Conservation (phyloP, 2,888 invertebrate genomes). For the Ochlodes sylvanus region DNA sequence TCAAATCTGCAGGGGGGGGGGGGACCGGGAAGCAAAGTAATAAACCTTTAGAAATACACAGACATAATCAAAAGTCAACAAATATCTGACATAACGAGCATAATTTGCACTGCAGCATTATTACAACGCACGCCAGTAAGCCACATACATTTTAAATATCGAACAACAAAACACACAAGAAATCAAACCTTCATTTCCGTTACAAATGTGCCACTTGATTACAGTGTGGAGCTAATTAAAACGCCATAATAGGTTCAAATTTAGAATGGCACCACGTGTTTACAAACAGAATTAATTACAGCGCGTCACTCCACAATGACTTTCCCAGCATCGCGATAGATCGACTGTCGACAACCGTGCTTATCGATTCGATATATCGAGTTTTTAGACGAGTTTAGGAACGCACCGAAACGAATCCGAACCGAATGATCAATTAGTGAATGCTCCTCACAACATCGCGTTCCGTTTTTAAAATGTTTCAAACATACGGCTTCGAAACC, state of each 20-base stretch:
- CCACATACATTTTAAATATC: background rate
- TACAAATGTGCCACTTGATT: slow-evolving; percentile 20
- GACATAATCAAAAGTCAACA: too few relatives aligned
- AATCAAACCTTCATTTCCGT: slow-evolving; percentile 25
- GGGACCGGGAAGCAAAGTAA: too few relatives aligned
- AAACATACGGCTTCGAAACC: slow-evolving; percentile 70
- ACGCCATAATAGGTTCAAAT: slow-evolving; percentile 49
- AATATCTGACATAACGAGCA: too few relatives aligned
- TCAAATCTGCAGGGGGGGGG: too few relatives aligned
- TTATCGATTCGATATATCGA: slow-evolving; percentile 55
- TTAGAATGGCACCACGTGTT: slow-evolving; percentile 49
- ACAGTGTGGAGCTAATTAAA: slow-evolving; percentile 39
- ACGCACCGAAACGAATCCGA: slow-evolving; percentile 49
- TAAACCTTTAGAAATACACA: too few relatives aligned
- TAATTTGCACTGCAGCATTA: too few relatives aligned
- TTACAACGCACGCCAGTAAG: background rate
- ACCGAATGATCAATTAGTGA: slow-evolving; percentile 73
- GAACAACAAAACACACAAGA: slow-evolving; percentile 12
- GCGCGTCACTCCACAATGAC: slow-evolving; percentile 40
- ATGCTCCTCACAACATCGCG: slow-evolving; percentile 70
- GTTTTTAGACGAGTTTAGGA: slow-evolving; percentile 45
- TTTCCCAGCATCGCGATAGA: slow-evolving; percentile 48
- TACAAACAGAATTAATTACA: slow-evolving; percentile 53
- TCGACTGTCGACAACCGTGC: slow-evolving; percentile 69
- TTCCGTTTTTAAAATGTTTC: slow-evolving; percentile 65